Evolutionary conservation across 1,140 invertebrate species (phyloP), one percentile per base, ranked within the genome.

Genomic region (Papilio aristodemus): DNA sequence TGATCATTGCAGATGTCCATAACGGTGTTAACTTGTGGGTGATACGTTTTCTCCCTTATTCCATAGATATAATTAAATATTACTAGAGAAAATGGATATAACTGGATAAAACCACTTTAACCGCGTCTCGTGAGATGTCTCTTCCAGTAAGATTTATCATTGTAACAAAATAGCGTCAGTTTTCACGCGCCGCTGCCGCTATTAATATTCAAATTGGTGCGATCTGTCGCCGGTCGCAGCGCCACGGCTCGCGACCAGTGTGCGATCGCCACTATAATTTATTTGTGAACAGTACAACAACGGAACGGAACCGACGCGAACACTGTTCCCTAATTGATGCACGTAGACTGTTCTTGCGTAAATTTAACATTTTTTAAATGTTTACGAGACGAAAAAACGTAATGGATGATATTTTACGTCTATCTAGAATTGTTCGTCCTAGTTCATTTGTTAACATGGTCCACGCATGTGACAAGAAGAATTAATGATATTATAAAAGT

Each of bases 181-280:
- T 90, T 90, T 89, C 85, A 90, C 88, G 87, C 83, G 76, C 72
- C 73, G 81, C 83, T 83, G 86, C 76, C 64, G 79, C 87, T 86
- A 90, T 90, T 90, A 90, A 90, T 90, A 90, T 90, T 89, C 83
- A 89, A 90, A 90, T 89, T 88, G 88, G 84, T 77, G 87, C 85
- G 85, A 90, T 90, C 86, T 90, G 88, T 90, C 86, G 84, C 83
- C 80, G 77, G 75, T 68, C 71, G 19, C 8, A 46, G 43, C 43
- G 10, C 43, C 41, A 14, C 17, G 43, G 43, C 43, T 46, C 62
- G 68, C 77, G 75, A 74, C 62, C 73, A 78, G 74, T 83, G 84
- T 83, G 85, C 78, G 82, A 82, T 75, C 70, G 67, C 66, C 81
- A 72, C 80, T 85, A 82, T 82, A 76, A 87, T 86, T 85, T 87